These are phyloP conservation scores for Busseola fusca DNA, from an alignment of 2,888 invertebrate genomes.

Conservation along the genomic window DNA sequence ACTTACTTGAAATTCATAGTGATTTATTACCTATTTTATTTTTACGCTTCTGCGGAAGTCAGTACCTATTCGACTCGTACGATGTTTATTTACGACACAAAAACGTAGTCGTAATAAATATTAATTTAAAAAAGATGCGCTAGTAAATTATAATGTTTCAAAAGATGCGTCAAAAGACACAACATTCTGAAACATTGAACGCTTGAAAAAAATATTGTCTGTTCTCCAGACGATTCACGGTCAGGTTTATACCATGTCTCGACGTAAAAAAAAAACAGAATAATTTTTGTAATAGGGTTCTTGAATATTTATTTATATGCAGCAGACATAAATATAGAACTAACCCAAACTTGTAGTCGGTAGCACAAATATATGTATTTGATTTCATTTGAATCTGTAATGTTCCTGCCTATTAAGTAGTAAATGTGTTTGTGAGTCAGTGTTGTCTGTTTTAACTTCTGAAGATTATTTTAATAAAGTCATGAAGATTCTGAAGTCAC, in stretches of 20 bases:
- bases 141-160: not conserved
- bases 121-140: not conserved
- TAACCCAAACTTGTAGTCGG: constrained; percentile 10
- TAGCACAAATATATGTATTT: not conserved
- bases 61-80: not conserved
- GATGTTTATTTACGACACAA: constrained; percentile 4
- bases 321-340: constrained; percentile 11
- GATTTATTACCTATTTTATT: constrained; percentile 9
- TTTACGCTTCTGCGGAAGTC: constrained; percentile 5
- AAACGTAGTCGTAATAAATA: not conserved
- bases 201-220: not conserved
- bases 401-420: not conserved
- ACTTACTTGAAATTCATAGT: constrained; percentile 26
- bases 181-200: not conserved
- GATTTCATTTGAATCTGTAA: constrained; percentile 14
- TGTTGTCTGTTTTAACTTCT: constrained; percentile 1
- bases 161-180: not conserved
- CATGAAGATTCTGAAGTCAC: not conserved
- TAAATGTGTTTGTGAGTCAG: constrained; percentile 6
- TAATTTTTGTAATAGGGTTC: not conserved
- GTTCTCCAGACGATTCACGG: not conserved
- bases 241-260: not conserved
- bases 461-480: not conserved
- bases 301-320: constrained; percentile 23
- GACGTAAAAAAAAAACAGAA: not conserved